Evolutionary conservation across 2,797 vertebrate species (phyloP), one percentile per base, ranked within the genome.

Genomic region (Pampus argenteus): DNA sequence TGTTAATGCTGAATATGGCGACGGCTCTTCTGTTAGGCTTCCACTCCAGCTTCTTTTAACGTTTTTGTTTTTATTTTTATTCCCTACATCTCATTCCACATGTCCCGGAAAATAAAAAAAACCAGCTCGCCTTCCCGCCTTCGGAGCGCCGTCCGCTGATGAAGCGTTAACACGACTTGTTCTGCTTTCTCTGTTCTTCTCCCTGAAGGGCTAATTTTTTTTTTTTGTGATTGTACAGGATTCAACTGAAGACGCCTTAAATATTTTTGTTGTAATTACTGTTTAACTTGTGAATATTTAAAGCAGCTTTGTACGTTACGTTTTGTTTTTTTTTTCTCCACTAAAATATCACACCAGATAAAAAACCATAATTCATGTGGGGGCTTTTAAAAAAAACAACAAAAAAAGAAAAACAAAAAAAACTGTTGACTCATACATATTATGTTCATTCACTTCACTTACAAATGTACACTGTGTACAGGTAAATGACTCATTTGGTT

Each of bases 131-230:
- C 50, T 44, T 44, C n/a, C 0, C 18, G 76, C 78, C 54, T 81
- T 42, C 62, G 45, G 79, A 87, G 66, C 60, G 36, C 82, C 29
- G 77, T 73, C 78, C 78, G 78, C 79, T 68, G 47, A 88, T 90
- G 90, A 93, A 82, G 90, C 86, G 55, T 86, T 78, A 77, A 85
- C 87, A 56, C 9, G 70, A 75, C 87, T 78, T 38, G 86, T 86
- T 89, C 89, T 93, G 92, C 90, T 93, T 92, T 88, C 87, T 91
- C 79, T 84, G 66, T 91, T 94, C 93, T 95, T 93, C 93, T 95
- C 93, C 94, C 93, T 92, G 83, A 95, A 95, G 95, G 95, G 95
- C 95, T 92, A 85, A 87, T 58, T 49, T 31, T 79, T 78, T 90
- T 91, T 86, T 51, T 82, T 68, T 90, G 77, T 93, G 90, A 95